phyloP scores from a whole-genome alignment of 2,888 invertebrate genomes.

The Drosophila nigricruria region DNA sequence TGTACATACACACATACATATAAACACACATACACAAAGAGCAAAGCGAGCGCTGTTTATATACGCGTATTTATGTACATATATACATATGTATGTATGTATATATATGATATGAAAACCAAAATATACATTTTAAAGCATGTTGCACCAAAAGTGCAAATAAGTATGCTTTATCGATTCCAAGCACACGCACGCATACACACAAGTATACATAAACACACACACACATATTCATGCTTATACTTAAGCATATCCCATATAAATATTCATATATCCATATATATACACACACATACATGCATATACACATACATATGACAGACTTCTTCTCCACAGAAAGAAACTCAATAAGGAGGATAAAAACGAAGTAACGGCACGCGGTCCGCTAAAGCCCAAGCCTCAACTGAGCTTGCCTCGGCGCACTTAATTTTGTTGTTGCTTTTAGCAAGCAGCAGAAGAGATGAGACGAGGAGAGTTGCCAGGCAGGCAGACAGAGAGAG shows the following conservation, averaged over 20 bases:
- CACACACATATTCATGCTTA: not conserved
- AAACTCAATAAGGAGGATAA: slow-evolving; percentile 64
- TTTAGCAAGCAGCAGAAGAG: slow-evolving; percentile 5
- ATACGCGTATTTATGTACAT: no score
- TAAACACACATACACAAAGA: not conserved
- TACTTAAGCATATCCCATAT: slow-evolving; percentile 9
- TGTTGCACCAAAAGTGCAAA: slow-evolving; percentile 79
- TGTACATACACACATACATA: slow-evolving; percentile 10
- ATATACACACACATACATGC: not conserved
- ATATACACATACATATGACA: slow-evolving; percentile 2
- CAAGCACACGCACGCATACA: slow-evolving; percentile 15
- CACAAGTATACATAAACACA: not conserved
- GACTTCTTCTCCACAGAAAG: slow-evolving; percentile 48
- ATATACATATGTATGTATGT: not conserved
- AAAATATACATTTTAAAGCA: slow-evolving; percentile 67
- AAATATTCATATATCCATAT: slow-evolving; percentile 2
- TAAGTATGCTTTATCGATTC: slow-evolving; percentile 80
- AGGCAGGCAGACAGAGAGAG: not conserved
- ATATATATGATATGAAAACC: slow-evolving; percentile 20
- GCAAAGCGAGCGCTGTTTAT: no score
- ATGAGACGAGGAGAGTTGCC: not conserved
- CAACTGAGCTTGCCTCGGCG: slow-evolving; percentile 58
- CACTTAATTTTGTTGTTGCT: slow-evolving; percentile 65
- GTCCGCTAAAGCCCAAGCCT: slow-evolving; percentile 53
- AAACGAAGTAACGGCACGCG: slow-evolving; percentile 62